These are phyloP conservation scores for Euglossa dilemma DNA, from an alignment of 1,140 invertebrate species.

Conservation along the genomic window DNA sequence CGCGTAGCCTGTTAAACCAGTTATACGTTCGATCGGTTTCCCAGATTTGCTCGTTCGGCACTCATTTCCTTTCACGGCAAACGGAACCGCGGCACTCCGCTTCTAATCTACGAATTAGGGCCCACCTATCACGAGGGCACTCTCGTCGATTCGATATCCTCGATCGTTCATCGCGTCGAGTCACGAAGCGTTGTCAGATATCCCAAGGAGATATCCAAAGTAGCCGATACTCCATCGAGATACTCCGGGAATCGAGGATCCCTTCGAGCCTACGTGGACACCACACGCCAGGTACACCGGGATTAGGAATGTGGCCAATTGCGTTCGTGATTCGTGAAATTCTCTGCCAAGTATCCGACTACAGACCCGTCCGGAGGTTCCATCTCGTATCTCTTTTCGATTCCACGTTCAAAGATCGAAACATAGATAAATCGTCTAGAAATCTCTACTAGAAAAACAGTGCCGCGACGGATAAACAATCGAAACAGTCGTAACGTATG, in stretches of 20 bases:
- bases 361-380: not conserved
- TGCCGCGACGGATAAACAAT: not conserved
- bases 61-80: constrained; percentile 39
- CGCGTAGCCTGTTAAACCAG: not conserved
- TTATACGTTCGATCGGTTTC: constrained; percentile 17
- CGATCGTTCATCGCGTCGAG: constrained; percentile 5
- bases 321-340: constrained; percentile 14
- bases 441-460: not conserved
- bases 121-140: constrained; percentile 24
- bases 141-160: constrained; percentile 16
- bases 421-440: not conserved
- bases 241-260: not conserved
- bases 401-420: not conserved
- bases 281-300: constrained; percentile 24
- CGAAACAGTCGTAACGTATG: not conserved
- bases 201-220: not conserved
- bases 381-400: not conserved
- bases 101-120: constrained; percentile 57
- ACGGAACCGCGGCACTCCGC: constrained; percentile 1
- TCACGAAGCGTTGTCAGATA: no score
- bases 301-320: constrained; percentile 31
- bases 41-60: constrained; percentile 24
- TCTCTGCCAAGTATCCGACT: not conserved
- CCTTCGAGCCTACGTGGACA: not conserved
- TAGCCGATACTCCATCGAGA: constrained; percentile 4